phyloP scores from a whole-genome alignment of 2,797 vertebrate species.

The Monodelphis domestica region DNA sequence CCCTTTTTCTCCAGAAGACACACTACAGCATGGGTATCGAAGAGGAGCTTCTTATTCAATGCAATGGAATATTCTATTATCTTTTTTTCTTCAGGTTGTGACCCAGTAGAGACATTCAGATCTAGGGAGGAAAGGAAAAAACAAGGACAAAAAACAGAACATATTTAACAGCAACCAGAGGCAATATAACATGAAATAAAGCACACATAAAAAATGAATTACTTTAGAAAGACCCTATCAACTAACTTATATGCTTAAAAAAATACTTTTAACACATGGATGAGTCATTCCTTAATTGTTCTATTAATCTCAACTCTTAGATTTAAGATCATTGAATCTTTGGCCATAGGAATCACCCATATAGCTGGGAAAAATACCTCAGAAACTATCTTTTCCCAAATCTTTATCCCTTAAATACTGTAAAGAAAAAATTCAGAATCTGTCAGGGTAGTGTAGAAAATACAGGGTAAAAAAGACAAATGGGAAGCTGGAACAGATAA shows the following conservation, averaged over 20 bases:
- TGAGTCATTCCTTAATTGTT: neutral
- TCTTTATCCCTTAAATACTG: neutral
- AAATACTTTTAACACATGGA: neutral
- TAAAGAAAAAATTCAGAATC: neutral
- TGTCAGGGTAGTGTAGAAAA: too few species aligned
- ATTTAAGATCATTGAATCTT: constrained; percentile 11
- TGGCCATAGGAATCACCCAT: neutral
- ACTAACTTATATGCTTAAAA: neutral
- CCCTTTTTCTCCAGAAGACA: constrained; percentile 92
- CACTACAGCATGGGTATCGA: constrained; percentile 95
- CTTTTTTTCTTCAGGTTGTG: constrained; percentile 83
- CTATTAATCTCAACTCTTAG: constrained; percentile 5
- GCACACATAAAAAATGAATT: neutral
- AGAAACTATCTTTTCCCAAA: neutral
- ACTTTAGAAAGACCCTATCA: neutral
- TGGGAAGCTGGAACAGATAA: neutral
- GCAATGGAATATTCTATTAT: too few species aligned
- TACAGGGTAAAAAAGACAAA: too few species aligned
- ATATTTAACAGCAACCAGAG: neutral
- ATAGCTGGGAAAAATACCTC: constrained; percentile 27
- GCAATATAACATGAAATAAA: neutral
- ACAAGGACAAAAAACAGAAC: neutral
- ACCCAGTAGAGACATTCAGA: constrained; percentile 81
- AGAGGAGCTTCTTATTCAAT: constrained; percentile 88
- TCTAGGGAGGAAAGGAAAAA: constrained; percentile 80